Evolutionary conservation across 1,140 invertebrate species (phyloP).

Genomic region (Whitmania pigra): DNA sequence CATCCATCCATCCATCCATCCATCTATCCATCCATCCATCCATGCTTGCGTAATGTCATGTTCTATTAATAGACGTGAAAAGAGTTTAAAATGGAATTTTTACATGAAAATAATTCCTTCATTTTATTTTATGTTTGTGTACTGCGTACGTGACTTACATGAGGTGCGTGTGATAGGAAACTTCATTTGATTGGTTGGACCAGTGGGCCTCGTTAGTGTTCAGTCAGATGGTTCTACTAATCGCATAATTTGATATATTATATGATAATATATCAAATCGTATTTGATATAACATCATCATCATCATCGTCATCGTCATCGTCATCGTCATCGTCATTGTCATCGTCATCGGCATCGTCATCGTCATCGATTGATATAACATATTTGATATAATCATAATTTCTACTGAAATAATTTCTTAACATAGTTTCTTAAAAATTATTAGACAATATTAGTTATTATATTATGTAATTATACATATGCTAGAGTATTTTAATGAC

Average conservation of each 20-base stretch:
- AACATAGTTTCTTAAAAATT: too few relatives aligned
- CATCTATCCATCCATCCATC: neutral
- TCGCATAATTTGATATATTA: neutral
- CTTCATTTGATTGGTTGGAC: neutral
- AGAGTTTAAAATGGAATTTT: constrained; percentile 5
- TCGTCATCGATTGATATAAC: too few relatives aligned
- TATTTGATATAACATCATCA: too few relatives aligned
- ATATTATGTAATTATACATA: too few relatives aligned
- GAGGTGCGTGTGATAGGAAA: neutral
- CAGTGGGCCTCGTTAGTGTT: too few relatives aligned
- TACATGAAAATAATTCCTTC: neutral
- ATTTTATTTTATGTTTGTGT: neutral
- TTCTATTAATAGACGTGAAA: neutral
- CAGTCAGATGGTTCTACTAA: neutral
- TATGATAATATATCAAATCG: neutral
- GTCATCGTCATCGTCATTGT: too few relatives aligned
- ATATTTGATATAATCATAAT: too few relatives aligned
- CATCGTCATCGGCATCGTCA: too few relatives aligned
- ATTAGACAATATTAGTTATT: too few relatives aligned
- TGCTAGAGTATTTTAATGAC: too few relatives aligned
- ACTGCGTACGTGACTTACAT: neutral
- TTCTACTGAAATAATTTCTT: too few relatives aligned
- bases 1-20: neutral
- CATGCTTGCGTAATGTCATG: neutral
- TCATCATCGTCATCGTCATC: too few relatives aligned